phyloP scores from a whole-genome alignment of 2,888 invertebrate species.

The Agrotis puta region DNA sequence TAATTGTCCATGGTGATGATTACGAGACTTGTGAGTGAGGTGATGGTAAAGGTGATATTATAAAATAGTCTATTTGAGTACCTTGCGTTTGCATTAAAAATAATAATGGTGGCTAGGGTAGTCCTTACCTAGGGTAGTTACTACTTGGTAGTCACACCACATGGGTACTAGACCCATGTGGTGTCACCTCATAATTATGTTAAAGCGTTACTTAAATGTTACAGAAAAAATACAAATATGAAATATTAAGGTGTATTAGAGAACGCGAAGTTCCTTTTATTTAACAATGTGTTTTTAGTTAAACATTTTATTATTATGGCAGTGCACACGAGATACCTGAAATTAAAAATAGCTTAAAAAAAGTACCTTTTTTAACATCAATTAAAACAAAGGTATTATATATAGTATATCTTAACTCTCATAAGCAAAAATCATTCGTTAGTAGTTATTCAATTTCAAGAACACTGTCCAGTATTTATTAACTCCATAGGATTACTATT shows the following conservation, averaged over 20 bases:
- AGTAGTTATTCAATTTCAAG: background rate
- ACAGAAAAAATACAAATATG: background rate
- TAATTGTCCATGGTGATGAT: too few relatives aligned
- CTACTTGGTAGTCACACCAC: too few relatives aligned
- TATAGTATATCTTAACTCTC: too few relatives aligned
- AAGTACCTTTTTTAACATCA: too few relatives aligned
- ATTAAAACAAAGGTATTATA: too few relatives aligned
- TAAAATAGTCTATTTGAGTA: background rate
- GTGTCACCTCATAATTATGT: too few relatives aligned
- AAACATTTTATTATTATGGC: background rate
- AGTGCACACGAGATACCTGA: background rate
- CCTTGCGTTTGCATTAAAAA: too few relatives aligned
- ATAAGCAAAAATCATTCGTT: background rate
- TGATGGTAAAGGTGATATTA: background rate
- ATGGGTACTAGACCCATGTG: too few relatives aligned
- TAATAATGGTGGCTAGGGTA: too few relatives aligned
- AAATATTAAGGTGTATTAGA: conserved; percentile 8
- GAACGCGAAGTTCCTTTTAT: background rate
- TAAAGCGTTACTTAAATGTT: background rate
- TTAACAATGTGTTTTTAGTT: background rate
- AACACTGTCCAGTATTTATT: background rate
- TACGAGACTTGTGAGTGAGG: background rate
- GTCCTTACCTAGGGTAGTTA: too few relatives aligned
- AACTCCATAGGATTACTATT: background rate
- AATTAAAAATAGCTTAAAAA: too few relatives aligned